Base-by-base conservation (phyloP, 2,888 invertebrate species). In the Galerucella calmariensis region DNA sequence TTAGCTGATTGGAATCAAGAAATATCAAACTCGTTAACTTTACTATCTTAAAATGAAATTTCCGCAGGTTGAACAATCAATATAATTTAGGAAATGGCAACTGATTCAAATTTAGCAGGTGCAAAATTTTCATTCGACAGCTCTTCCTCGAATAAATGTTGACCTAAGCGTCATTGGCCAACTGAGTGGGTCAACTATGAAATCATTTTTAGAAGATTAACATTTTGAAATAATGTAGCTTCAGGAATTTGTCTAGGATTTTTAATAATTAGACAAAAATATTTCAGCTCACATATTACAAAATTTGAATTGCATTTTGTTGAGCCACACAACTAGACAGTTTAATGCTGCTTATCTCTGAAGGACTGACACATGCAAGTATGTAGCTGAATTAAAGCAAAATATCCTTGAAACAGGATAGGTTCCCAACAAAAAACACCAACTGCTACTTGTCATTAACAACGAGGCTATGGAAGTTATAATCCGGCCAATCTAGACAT, bases 1-100 rank as follows among this genome's bases (percentile, higher is more conserved):
- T 80, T 79, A 81, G 80, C 80, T 82, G 82, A 82, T 82, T 82
- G 81, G 81, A 81, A 81, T 79, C 79, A 79, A 80, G 80, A 81
- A 82, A 80, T 80, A 82, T 81, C 81, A 78, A 79, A 81, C 81
- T 81, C 81, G 82, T 82, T 81, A 81, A 75, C 77, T 75, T 68
- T 72, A 77, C 78, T 76, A 74, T 78, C 76, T 71, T 67, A 67
- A 76, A 72, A 77, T 75, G 75, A 69, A 81, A 79, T 81, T 81
- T 78, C 75, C 78, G 76, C 78, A 77, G 79, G 76, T 78, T 78
- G 70, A 77, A 73, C 78, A 78, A 79, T 80, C 76, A 79, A 79
- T 76, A 71, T 72, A 77, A 78, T 74, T 78, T 73, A 73, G 62
- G 66, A 62, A 62, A 72, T 46, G 63, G 41, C 46, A 46, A 73